These are phyloP conservation scores for Netta rufina DNA, from an alignment of 2,797 vertebrate species.

Conservation along the genomic window DNA sequence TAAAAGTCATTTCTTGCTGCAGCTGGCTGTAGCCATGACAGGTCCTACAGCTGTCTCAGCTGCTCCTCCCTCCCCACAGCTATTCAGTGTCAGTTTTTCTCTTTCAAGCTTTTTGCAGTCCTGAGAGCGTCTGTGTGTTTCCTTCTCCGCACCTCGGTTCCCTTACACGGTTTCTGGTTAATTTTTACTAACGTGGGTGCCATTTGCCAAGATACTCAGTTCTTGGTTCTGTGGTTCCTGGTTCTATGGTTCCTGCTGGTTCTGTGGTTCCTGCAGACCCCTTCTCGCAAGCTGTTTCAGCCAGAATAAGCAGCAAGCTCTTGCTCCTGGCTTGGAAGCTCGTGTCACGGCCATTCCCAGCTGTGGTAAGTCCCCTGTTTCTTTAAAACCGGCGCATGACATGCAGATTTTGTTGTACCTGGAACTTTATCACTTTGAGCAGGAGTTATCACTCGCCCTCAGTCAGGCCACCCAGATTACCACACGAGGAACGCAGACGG, in stretches of 20 bases:
- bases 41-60: neutral
- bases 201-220: neutral
- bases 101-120: neutral
- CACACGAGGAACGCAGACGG: neutral
- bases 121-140: neutral
- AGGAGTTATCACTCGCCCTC: constrained; percentile 39
- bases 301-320: neutral
- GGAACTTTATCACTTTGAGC: constrained; percentile 36
- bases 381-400: neutral
- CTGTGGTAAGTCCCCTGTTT: neutral
- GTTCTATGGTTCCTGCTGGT: neutral
- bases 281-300: neutral
- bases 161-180: neutral
- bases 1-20: neutral
- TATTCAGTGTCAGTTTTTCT: neutral
- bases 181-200: neutral
- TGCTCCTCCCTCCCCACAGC: neutral
- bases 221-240: neutral
- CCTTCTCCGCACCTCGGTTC: neutral
- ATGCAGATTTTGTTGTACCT: constrained; percentile 12
- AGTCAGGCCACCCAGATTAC: neutral
- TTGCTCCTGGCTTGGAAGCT: neutral
- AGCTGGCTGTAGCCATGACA: neutral
- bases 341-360: neutral
- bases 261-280: neutral